A percentile compares a stretch with the other conserved stretches of the same genome.
Evolutionary conservation across 2,888 invertebrate species (phyloP).

Genomic region (Formica aserva): DNA sequence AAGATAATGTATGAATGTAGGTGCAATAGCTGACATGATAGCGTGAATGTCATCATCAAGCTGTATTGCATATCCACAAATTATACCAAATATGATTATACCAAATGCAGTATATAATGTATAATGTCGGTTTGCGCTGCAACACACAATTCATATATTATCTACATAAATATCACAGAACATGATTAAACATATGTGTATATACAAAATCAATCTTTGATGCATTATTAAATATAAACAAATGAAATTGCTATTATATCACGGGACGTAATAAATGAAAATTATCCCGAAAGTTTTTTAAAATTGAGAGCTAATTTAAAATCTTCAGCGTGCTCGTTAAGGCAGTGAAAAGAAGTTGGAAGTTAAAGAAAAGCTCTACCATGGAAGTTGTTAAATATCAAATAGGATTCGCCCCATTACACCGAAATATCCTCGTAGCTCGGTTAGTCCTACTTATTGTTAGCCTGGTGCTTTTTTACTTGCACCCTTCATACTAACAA

Average conservation of each 20-base stretch:
- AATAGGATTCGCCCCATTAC: slow-evolving; percentile 71
- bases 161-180: slow-evolving; percentile 1
- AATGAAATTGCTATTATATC: background rate
- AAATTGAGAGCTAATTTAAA: slow-evolving; percentile 5
- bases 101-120: slow-evolving; percentile 73
- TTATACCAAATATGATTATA: slow-evolving; percentile 72
- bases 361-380: slow-evolving; percentile 52
- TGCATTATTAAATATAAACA: background rate
- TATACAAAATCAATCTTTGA: background rate
- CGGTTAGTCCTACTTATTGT: slow-evolving; percentile 24
- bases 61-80: slow-evolving; percentile 59
- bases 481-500: slow-evolving; percentile 11
- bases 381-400: slow-evolving; percentile 60
- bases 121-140: slow-evolving; percentile 38
- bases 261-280: background rate
- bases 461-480: slow-evolving; percentile 26
- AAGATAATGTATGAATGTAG: slow-evolving; percentile 71
- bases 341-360: slow-evolving; percentile 23
- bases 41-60: slow-evolving; percentile 70
- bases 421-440: slow-evolving; percentile 45
- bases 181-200: background rate
- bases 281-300: background rate
- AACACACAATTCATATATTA: slow-evolving; percentile 9
- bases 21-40: slow-evolving; percentile 54
- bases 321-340: background rate